Evolutionary conservation across 2,888 invertebrate species (phyloP).

Genomic region (Apoda limacodes): DNA sequence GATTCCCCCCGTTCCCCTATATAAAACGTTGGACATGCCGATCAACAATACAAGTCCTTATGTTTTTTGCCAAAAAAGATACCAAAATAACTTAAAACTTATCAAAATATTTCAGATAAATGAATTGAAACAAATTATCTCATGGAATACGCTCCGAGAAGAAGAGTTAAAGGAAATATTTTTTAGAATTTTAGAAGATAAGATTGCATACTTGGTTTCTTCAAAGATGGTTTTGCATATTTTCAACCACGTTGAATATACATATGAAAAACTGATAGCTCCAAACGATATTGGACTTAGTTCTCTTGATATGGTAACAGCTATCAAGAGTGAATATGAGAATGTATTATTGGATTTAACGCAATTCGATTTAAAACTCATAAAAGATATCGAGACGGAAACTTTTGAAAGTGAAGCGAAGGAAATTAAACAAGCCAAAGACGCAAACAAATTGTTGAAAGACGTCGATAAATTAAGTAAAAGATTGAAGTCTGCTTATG

Average conservation of each 20-base stretch:
- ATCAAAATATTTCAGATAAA: slow-evolving; percentile 32
- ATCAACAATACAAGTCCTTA: no score
- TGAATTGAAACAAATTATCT: slow-evolving; percentile 38
- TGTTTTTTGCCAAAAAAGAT: no score
- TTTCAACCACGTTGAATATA: slow-evolving; percentile 73
- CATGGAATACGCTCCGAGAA: slow-evolving; percentile 39
- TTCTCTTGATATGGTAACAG: slow-evolving; percentile 70
- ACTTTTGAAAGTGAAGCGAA: slow-evolving; percentile 40
- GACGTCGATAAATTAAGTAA: slow-evolving; percentile 52
- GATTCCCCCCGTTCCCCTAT: no score
- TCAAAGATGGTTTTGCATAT: slow-evolving; percentile 71
- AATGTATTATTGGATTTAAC: slow-evolving; percentile 50
- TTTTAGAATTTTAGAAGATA: slow-evolving; percentile 42
- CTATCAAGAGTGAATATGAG: slow-evolving; percentile 66
- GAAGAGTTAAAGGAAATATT: slow-evolving; percentile 46
- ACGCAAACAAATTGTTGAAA: slow-evolving; percentile 45
- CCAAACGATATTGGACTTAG: slow-evolving; percentile 72
- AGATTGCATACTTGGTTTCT: slow-evolving; percentile 66
- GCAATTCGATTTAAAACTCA: slow-evolving; percentile 39
- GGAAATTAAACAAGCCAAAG: slow-evolving; percentile 42
- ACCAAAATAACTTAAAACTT: no score
- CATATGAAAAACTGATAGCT: slow-evolving; percentile 72
- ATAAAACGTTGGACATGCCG: no score
- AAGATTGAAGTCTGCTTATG: slow-evolving; percentile 47
- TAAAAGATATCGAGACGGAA: slow-evolving; percentile 50